phyloP scores from a whole-genome alignment of 2,888 invertebrate genomes.

The Mimachlamys varia region DNA sequence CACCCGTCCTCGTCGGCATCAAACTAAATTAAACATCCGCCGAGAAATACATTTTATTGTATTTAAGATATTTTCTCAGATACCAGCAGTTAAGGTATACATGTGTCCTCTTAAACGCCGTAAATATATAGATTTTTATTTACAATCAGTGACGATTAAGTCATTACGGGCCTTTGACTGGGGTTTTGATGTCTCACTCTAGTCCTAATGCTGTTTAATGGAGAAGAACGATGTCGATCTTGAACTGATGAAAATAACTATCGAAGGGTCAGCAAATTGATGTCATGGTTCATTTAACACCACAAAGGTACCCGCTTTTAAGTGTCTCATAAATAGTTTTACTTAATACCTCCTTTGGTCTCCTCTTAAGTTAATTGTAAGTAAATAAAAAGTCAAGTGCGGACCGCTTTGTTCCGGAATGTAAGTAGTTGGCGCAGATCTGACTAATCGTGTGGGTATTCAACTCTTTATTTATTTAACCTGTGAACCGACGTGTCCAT shows the following conservation, averaged over 20 bases:
- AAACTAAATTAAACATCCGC: not conserved
- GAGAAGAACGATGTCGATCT: conserved; percentile 27
- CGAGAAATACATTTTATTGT: conserved; percentile 18
- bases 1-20: not conserved
- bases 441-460: conserved; percentile 34
- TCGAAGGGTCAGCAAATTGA: not conserved
- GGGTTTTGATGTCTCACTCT: conserved; percentile 13
- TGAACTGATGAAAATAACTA: conserved; percentile 32
- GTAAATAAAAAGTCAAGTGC: conserved; percentile 36
- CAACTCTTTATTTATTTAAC: conserved; percentile 10
- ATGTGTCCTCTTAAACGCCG: not conserved
- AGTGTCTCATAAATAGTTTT: conserved; percentile 36
- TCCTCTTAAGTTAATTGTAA: conserved; percentile 33
- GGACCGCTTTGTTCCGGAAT: conserved; percentile 26
- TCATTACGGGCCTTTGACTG: not conserved
- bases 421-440: conserved; percentile 4
- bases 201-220: conserved; percentile 4
- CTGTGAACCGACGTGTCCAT: not conserved
- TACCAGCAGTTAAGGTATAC: not conserved
- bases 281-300: not conserved
- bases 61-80: conserved; percentile 1
- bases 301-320: not conserved
- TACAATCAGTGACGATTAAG: conserved; percentile 17
- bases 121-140: not conserved
- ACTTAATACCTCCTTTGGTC: conserved; percentile 34